phyloP scores from a whole-genome alignment of 2,797 vertebrate species.

The Lithobates pipiens region DNA sequence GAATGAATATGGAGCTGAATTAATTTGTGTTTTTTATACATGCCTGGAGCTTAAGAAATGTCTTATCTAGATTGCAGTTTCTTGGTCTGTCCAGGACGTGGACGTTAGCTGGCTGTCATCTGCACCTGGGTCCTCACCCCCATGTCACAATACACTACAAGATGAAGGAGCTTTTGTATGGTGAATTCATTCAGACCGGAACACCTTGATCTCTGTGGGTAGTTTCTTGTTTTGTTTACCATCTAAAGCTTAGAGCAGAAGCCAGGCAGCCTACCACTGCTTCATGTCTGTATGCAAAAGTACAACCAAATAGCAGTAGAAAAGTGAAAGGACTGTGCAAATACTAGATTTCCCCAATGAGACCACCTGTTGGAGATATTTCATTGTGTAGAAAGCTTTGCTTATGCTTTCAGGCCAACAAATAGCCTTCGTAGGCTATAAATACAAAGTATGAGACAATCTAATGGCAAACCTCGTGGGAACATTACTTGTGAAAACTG shows the following conservation, averaged over 20 bases:
- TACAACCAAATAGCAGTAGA: constrained; percentile 71
- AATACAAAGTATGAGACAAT: not conserved
- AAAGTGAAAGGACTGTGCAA: constrained; percentile 70
- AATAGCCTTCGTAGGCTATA: not conserved
- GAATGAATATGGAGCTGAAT: not conserved
- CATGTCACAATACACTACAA: constrained; percentile 69
- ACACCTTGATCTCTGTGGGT: constrained; percentile 75
- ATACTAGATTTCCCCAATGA: constrained; percentile 69
- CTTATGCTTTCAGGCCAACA: constrained; percentile 59
- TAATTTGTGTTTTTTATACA: not conserved
- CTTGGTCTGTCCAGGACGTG: constrained; percentile 11
- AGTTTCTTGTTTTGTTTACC: constrained; percentile 76
- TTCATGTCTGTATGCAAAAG: constrained; percentile 67
- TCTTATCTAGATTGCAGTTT: not conserved
- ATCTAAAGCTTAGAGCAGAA: constrained; percentile 73
- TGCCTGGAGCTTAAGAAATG: not conserved
- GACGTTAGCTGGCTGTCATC: constrained; percentile 62
- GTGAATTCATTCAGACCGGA: constrained; percentile 69
- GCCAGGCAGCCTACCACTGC: constrained; percentile 73
- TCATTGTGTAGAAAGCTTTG: constrained; percentile 71
- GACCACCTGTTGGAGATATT: constrained; percentile 72
- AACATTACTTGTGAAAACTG: not conserved
- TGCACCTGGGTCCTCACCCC: constrained; percentile 70
- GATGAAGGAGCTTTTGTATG: constrained; percentile 70
- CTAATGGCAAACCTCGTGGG: not conserved